Base-by-base conservation (phyloP, 2,797 vertebrate genomes). In the Catharus ustulatus region DNA sequence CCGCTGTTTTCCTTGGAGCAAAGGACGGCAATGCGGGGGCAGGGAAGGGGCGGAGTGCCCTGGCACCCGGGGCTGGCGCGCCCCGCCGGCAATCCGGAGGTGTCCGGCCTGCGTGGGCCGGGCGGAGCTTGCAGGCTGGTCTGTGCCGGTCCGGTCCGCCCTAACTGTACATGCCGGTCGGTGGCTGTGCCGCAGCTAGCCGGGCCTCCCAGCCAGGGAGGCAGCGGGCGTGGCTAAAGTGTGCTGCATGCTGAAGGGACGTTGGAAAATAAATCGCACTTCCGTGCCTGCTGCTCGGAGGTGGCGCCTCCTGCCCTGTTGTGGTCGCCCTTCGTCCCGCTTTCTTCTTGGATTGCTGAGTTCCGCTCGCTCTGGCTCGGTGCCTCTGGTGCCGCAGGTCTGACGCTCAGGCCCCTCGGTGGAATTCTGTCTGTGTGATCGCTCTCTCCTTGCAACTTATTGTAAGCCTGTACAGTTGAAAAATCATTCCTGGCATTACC, bases 331-430 rank as follows among this genome's bases (percentile, higher is more conserved):
- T 63, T 71, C 6, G 4, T 26, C 54, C 27, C 3, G 4, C 11
- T 18, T 27, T 7, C 23, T 8, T 24, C 42, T 18, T 9, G 52
- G 17, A 3, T 27, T 15, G 23, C 43, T 36, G 5, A 5, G 1
- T 51, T n/a, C 46, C 1, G 2, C 15, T 0, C 42, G 2, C 23
- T 36, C 40, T 45, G 34, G 8, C 58, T 8, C 1, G 20, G 21
- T 29, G 20, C 32, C 48, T 43, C 24, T 36, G 43, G 59, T 67
- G 55, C n/a, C 11, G 0, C n/a, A 6, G 3, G 11, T 7, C 43
- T 29, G 38, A 1, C 2, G 1, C 6, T 27, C 10, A 32, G 76
- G 13, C 36, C 40, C 2, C n/a, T 27, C 5, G 2, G 0, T 46
- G 52, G 32, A 58, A 22, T 43, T 54, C 16, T 21, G 22, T 21